Base-by-base conservation (phyloP, 2,113 vertebrate genomes). In the Peromyscus leucopus region DNA sequence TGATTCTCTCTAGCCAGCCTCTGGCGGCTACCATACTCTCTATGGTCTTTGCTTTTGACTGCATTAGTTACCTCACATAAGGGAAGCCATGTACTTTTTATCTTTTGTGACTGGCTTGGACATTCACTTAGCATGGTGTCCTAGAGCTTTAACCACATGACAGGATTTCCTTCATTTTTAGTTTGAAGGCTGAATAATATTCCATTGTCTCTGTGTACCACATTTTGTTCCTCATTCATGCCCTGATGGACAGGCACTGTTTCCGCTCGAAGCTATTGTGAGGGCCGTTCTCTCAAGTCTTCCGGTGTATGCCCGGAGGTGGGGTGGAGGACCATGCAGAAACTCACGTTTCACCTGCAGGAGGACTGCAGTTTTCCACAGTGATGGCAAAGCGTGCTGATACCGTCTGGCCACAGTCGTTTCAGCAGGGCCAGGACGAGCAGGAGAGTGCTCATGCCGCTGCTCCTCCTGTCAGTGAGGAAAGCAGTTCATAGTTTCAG, bases 121-220 rank as follows among this genome's bases (percentile, higher is more conserved):
- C 82, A 85, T 82, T 55, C 19, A 71, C 26, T 48, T 59, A 90
- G 31, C 79, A 21, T 42, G n/a, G 36, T 86, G 36, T 72, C 46
- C 89, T 74, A 55, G 31, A 24, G 28, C 19, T 48, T 65, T 76
- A 31, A 69, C 75, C 75, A 16, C 7, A 39, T 87, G 90, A 92
- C 94, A 67, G 90, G 90, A 63, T 72, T 78, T 67, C 92, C 83
- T 94, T 94, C 84, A 21, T 78, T 51, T 78, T 65, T 51, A 63
- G 67, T 42, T 78, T 72, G 51, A 71, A 72, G 89, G 51, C 59
- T 69, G 48, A 65, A 7, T 82, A 8, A 22, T 84, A 61, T 55
- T 69, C 85, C 74, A 15, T 85, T 85, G 61, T 63, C 2, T 57
- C 10, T 31, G 0, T 82, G 6, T 5, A 7, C 26, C 63, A 48